These are phyloP conservation scores for Idaea straminata DNA, from an alignment of 2,888 invertebrate genomes.

Conservation along the genomic window DNA sequence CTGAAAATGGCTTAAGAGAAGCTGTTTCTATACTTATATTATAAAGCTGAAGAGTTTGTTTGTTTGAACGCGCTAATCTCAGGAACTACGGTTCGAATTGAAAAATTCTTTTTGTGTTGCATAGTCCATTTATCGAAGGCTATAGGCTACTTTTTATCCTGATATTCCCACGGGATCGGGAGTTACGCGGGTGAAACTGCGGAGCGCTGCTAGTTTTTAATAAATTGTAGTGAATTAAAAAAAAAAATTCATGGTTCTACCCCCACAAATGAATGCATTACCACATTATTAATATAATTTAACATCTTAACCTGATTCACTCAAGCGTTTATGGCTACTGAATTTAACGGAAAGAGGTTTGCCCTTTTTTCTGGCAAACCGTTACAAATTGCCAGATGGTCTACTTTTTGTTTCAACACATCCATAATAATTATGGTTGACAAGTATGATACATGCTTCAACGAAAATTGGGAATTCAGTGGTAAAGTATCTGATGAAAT, in stretches of 20 bases:
- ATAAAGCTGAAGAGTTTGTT: too few relatives aligned
- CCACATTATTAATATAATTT: conserved; percentile 35
- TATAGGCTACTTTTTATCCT: too few relatives aligned
- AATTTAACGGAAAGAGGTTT: conserved; percentile 63
- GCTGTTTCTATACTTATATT: too few relatives aligned
- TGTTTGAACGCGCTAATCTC: too few relatives aligned
- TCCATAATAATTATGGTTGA: conserved; percentile 61
- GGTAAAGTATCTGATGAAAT: conserved; percentile 22
- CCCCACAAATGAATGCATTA: conserved; percentile 17
- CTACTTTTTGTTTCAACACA: conserved; percentile 65
- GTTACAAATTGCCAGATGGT: conserved; percentile 73
- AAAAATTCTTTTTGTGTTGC: too few relatives aligned
- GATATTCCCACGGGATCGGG: too few relatives aligned
- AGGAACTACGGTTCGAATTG: too few relatives aligned
- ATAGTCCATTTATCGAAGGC: too few relatives aligned
- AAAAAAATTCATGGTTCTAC: conserved; percentile 18
- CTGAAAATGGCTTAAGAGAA: too few relatives aligned
- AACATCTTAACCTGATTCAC: conserved; percentile 44
- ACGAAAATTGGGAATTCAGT: conserved; percentile 50
- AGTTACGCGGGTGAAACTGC: too few relatives aligned
- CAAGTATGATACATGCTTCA: conserved; percentile 57
- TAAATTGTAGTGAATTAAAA: background rate
- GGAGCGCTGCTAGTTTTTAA: too few relatives aligned
- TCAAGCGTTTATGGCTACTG: conserved; percentile 70
- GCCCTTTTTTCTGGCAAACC: conserved; percentile 61